These are phyloP conservation scores for Acrobasis consociella DNA, from an alignment of 2,888 invertebrate genomes.

Conservation along the genomic window DNA sequence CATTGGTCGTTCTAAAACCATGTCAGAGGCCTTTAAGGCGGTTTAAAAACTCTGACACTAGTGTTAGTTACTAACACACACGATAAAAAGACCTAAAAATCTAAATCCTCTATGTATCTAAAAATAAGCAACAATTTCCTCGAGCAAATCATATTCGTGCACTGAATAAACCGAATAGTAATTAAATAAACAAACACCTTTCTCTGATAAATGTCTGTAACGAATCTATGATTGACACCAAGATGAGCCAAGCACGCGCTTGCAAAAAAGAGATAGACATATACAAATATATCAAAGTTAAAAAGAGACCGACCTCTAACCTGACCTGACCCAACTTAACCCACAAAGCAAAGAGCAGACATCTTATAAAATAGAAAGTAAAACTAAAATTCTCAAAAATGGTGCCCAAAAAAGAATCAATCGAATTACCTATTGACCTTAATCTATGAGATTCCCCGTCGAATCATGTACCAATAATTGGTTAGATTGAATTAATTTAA, in stretches of 20 bases:
- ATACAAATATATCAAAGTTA: not conserved
- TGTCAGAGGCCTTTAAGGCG: too few species aligned
- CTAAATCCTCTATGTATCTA: not conserved
- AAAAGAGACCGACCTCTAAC: constrained; percentile 15
- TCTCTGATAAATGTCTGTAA: constrained; percentile 15
- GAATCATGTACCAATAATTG: constrained; percentile 43
- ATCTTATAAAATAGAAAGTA: constrained; percentile 22
- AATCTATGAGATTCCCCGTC: constrained; percentile 46
- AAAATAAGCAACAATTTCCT: not conserved
- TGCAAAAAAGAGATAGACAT: constrained; percentile 5
- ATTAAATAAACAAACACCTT: constrained; percentile 20
- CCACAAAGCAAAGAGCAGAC: constrained; percentile 23
- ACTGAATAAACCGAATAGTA: not conserved
- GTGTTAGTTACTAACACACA: too few species aligned
- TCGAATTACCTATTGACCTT: constrained; percentile 52
- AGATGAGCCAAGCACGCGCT: constrained; percentile 18
- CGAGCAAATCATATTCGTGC: not conserved
- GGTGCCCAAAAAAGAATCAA: constrained; percentile 31
- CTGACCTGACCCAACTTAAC: constrained; percentile 25
- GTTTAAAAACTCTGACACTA: too few species aligned
- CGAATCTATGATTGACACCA: constrained; percentile 20
- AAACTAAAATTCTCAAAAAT: constrained; percentile 15
- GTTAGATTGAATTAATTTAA: constrained; percentile 54
- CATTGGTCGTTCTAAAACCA: too few species aligned
- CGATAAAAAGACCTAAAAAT: too few species aligned